phyloP scores from a whole-genome alignment of 2,113 vertebrate species.

The Potamarius usumacintae region DNA sequence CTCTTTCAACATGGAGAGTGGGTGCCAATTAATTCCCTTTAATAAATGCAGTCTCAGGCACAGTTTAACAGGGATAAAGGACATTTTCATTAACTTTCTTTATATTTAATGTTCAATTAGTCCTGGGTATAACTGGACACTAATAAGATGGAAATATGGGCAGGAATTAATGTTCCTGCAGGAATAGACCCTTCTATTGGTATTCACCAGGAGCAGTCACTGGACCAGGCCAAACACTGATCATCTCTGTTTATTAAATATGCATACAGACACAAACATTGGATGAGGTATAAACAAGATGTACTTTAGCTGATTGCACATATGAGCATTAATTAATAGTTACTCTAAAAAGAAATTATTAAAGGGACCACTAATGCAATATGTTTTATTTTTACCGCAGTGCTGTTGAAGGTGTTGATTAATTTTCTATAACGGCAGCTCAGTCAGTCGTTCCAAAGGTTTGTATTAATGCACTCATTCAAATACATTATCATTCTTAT shows the following conservation, averaged over 20 bases:
- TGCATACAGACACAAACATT: slow-evolving; percentile 65
- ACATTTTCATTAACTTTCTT: slow-evolving; percentile 86
- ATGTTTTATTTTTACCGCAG: background rate
- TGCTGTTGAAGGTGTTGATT: background rate
- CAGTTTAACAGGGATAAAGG: slow-evolving; percentile 83
- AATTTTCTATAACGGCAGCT: background rate
- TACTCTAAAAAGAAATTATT: background rate
- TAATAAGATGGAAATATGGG: slow-evolving; percentile 83
- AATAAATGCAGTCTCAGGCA: slow-evolving; percentile 84
- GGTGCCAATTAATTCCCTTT: slow-evolving; percentile 75
- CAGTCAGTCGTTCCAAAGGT: background rate
- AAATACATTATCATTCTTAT: background rate
- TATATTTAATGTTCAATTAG: slow-evolving; percentile 87
- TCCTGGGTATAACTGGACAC: slow-evolving; percentile 79
- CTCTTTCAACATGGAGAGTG: slow-evolving; percentile 63
- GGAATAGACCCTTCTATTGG: slow-evolving; percentile 73
- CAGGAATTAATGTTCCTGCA: slow-evolving; percentile 78
- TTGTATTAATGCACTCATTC: background rate
- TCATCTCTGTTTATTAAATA: slow-evolving; percentile 69
- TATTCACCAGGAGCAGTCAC: slow-evolving; percentile 62
- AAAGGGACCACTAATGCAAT: background rate
- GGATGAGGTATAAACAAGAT: background rate
- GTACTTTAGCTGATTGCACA: background rate
- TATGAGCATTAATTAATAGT: background rate
- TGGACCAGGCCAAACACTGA: slow-evolving; percentile 51